Evolutionary conservation across 1,140 invertebrate species (phyloP).

Genomic region (Drosophila pseudoananassae): DNA sequence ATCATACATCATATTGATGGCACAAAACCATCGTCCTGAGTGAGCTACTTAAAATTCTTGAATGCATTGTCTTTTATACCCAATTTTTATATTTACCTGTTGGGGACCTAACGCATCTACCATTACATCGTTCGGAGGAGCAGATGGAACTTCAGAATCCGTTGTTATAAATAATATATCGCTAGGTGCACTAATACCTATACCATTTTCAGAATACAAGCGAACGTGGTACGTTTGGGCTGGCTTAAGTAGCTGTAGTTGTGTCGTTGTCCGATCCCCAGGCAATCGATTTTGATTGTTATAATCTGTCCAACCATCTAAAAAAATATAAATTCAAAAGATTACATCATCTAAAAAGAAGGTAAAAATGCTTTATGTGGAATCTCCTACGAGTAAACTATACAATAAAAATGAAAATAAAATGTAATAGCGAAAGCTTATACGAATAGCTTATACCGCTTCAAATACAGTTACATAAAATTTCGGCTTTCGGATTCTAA

Average conservation of each 20-base stretch:
- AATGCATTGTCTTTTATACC: too few relatives aligned
- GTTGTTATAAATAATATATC: conserved; percentile 87
- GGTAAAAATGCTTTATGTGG: too few relatives aligned
- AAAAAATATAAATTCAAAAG: background rate
- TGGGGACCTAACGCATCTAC: conserved; percentile 91
- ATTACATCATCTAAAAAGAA: too few relatives aligned
- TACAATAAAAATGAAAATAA: too few relatives aligned
- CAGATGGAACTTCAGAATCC: conserved; percentile 88
- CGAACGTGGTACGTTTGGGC: conserved; percentile 88
- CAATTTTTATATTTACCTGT: conserved; percentile 78
- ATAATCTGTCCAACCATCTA: conserved; percentile 86
- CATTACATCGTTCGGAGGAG: conserved; percentile 90
- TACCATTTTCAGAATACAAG: conserved; percentile 88
- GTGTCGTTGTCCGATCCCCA: conserved; percentile 86
- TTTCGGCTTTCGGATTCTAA: too few relatives aligned
- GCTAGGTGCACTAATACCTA: conserved; percentile 88
- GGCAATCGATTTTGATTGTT: conserved; percentile 85
- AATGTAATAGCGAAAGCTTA: too few relatives aligned
- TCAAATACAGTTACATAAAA: too few relatives aligned
- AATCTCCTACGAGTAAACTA: too few relatives aligned
- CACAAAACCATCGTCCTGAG: too few relatives aligned
- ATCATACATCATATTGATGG: too few relatives aligned
- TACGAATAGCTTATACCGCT: too few relatives aligned
- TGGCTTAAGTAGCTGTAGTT: conserved; percentile 87
- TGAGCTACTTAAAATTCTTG: too few relatives aligned